Conservation (phyloP, 2,888 invertebrate species). For the Malthinus flaveolus region DNA sequence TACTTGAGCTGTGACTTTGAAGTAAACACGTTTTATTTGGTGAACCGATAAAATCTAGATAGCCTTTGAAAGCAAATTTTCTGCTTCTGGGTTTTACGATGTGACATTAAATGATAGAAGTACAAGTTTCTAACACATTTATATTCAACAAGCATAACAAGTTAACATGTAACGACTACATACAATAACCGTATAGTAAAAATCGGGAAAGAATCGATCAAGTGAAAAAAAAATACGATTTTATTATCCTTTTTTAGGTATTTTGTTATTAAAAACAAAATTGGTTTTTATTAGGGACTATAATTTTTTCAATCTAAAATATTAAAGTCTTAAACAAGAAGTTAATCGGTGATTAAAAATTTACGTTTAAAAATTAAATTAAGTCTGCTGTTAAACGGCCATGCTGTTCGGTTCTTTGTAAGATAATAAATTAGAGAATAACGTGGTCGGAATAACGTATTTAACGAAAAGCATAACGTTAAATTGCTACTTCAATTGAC, state of each 20-base stretch:
- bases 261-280: neutral
- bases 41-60: conserved; percentile 7
- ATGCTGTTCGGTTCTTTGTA: neutral
- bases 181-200: conserved; percentile 2
- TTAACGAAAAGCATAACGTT: conserved; percentile 6
- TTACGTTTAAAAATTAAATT: conserved; percentile 1
- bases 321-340: too few species aligned
- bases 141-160: conserved; percentile 6
- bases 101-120: conserved; percentile 8
- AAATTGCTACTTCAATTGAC: conserved; percentile 7
- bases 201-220: neutral
- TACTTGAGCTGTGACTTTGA: conserved; percentile 4
- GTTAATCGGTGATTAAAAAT: neutral
- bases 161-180: conserved; percentile 4
- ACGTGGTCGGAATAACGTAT: conserved; percentile 1
- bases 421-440: conserved; percentile 1
- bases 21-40: conserved; percentile 8
- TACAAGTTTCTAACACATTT: conserved; percentile 7
- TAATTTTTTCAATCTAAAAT: too few species aligned
- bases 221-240: neutral
- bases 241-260: neutral
- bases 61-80: conserved; percentile 8
- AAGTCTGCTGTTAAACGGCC: neutral
- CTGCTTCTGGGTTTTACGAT: conserved; percentile 7
- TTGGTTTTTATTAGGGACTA: neutral